Evolutionary conservation across 1,140 invertebrate species (phyloP).

Genomic region (Lepidurus arcticus): DNA sequence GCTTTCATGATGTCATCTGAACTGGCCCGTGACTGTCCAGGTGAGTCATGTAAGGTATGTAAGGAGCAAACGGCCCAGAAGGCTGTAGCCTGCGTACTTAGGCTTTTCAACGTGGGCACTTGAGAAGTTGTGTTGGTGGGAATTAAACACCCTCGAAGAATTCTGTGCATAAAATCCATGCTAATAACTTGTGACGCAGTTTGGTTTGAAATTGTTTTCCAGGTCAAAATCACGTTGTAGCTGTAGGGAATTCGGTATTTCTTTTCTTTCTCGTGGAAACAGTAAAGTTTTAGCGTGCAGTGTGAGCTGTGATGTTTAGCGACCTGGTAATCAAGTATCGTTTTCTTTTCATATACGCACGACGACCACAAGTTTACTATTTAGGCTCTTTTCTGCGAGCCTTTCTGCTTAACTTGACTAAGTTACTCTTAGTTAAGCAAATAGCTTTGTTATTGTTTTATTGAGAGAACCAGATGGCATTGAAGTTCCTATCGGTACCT

Average conservation of each 20-base stretch:
- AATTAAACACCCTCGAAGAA: slow-evolving; percentile 29
- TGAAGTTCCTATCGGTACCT: background rate
- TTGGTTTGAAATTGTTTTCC: background rate
- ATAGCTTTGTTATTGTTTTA: background rate
- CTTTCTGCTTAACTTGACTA: no score
- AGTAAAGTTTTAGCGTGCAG: no score
- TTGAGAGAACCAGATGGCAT: background rate
- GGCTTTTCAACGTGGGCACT: slow-evolving; percentile 28
- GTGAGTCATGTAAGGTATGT: slow-evolving; percentile 29
- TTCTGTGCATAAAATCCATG: slow-evolving; percentile 28
- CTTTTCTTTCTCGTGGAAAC: background rate
- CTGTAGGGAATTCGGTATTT: background rate
- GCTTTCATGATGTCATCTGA: slow-evolving; percentile 35
- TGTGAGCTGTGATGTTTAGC: no score
- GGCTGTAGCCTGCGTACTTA: slow-evolving; percentile 31
- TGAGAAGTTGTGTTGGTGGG: slow-evolving; percentile 3
- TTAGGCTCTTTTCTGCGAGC: no score
- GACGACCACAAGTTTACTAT: no score
- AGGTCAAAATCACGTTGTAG: background rate
- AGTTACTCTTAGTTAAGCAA: background rate
- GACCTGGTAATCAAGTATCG: no score
- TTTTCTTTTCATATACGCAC: no score
- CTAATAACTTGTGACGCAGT: background rate
- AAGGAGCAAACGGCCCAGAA: slow-evolving; percentile 33
- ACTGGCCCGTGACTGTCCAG: slow-evolving; percentile 25